Evolutionary conservation across 2,797 vertebrate genomes (phyloP).

Genomic region (Microcaecilia unicolor): DNA sequence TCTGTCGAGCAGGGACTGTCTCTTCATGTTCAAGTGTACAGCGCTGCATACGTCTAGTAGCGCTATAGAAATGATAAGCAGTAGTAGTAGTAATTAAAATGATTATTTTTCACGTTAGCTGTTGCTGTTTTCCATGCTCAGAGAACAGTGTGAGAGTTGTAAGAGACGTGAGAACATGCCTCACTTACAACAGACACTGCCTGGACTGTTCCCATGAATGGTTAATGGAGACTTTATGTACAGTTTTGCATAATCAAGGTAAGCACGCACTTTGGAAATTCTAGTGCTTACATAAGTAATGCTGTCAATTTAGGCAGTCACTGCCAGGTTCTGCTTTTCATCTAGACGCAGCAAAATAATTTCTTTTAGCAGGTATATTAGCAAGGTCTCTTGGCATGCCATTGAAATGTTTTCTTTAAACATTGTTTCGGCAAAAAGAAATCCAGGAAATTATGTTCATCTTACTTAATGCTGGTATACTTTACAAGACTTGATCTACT

Average conservation of each 20-base stretch:
- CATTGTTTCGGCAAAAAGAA: constrained; percentile 45
- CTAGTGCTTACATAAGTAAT: constrained; percentile 13
- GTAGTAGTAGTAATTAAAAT: no score
- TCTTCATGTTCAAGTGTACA: no score
- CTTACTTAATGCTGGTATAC: constrained; percentile 41
- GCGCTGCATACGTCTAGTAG: no score
- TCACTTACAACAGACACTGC: no score
- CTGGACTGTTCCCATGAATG: constrained; percentile 11
- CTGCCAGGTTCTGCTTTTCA: constrained; percentile 27
- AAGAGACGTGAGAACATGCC: no score
- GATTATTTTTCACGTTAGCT: no score
- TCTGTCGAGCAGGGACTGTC: no score
- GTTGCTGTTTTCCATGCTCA: no score
- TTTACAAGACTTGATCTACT: constrained; percentile 32
- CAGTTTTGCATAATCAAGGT: constrained; percentile 30
- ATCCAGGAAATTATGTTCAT: constrained; percentile 42
- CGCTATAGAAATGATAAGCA: no score
- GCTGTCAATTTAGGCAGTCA: constrained; percentile 9
- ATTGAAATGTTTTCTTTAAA: constrained; percentile 47
- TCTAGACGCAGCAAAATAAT: constrained; percentile 34
- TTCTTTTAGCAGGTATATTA: constrained; percentile 38
- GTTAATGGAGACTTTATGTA: constrained; percentile 17
- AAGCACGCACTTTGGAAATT: constrained; percentile 27
- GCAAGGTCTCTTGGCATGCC: constrained; percentile 12
- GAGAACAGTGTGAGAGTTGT: no score